These are phyloP conservation scores for Tridacna crocea DNA, from an alignment of 2,888 invertebrate species.

Conservation along the genomic window DNA sequence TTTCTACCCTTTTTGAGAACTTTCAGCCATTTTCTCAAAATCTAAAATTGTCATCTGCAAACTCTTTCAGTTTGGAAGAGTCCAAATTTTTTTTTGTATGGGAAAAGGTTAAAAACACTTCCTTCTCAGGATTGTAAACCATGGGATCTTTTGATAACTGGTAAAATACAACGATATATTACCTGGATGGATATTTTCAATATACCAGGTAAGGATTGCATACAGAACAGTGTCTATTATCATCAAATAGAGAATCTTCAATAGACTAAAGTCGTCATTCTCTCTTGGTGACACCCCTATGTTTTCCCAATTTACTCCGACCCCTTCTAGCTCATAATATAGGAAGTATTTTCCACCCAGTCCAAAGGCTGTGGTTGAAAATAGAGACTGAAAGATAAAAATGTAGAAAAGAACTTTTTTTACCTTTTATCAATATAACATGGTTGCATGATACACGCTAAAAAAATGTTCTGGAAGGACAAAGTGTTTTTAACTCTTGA, in stretches of 20 bases:
- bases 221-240: constrained; percentile 80
- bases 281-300: constrained; percentile 78
- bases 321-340: constrained; percentile 85
- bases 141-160: too few species aligned
- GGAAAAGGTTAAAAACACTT: too few species aligned
- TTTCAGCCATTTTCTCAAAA: too few species aligned
- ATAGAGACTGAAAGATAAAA: constrained; percentile 74
- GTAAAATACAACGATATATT: neutral
- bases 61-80: too few species aligned
- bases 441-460: too few species aligned
- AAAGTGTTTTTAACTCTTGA: too few species aligned
- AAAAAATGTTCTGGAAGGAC: too few species aligned
- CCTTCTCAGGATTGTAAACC: too few species aligned
- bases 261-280: constrained; percentile 80
- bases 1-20: too few species aligned
- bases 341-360: constrained; percentile 85
- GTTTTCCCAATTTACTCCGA: constrained; percentile 81
- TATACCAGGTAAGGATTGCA: constrained; percentile 82
- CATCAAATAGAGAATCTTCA: constrained; percentile 81
- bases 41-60: too few species aligned
- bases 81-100: too few species aligned
- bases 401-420: neutral
- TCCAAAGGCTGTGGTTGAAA: constrained; percentile 85
- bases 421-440: too few species aligned
- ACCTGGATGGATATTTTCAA: constrained; percentile 83